Evolutionary conservation across 2,113 vertebrate species (phyloP), one percentile per base, ranked within the genome.

Genomic region (Paratilapia polleni): DNA sequence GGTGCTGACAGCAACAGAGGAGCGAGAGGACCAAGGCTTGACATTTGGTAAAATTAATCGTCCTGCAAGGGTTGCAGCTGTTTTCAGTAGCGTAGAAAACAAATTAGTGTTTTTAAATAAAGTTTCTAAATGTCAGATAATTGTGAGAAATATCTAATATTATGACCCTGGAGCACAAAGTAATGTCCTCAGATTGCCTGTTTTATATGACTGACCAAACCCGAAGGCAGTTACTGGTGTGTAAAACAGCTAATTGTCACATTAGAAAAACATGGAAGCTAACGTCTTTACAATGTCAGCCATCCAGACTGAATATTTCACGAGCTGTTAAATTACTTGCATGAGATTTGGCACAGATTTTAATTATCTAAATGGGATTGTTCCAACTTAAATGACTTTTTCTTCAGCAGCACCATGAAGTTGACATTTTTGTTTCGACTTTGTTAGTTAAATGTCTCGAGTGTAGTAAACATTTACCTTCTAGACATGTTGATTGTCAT

Each of bases 121-220:
- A 66, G 7, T 5, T 15, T 43, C 24, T 70, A 70, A 70, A 70
- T 70, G 24, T 70, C 43, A 70, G 10, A 49, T 49, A 52, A 52
- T 70, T 49, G 28, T 70, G 66, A 52, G 28, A 47, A 70, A 70
- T 52, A 43, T 1, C 43, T 15, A n/a, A n/a, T n/a, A 47, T 47
- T 47, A 14, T 47, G 43, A 15, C 66, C 2, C 43, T 24, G 52
- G 43, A 20, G 43, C 17, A 4, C 43, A 70, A 52, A 52, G 66
- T 70, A 52, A 26, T 20, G 49, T 70, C 49, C 24, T 52, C 24
- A 52, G 49, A 70, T 66, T 66, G n/a, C n/a, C 63, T 43, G 63
- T 66, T 66, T 66, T 66, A 66, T n/a, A 66, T 26, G 38, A 43
- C 43, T 66, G 63, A 43, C 24, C 63, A 66, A 66, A 66, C 63